Evolutionary conservation across 2,888 invertebrate genomes (phyloP).

Genomic region (Lasioglossum calceatum): DNA sequence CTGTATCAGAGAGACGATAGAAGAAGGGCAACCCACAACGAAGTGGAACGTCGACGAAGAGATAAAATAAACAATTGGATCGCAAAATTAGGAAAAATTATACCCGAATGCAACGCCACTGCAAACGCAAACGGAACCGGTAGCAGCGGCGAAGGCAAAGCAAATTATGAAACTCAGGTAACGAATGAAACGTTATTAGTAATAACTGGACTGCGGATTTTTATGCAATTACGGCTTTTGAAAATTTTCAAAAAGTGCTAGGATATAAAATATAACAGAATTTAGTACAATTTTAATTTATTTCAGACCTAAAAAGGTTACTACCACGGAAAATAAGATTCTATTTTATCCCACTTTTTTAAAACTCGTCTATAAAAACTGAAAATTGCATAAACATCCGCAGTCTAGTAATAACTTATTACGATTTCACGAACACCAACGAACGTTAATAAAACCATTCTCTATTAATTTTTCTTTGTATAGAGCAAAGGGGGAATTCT

Average conservation of each 20-base stretch:
- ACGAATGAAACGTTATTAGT: not conserved
- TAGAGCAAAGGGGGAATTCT: slow-evolving; percentile 98
- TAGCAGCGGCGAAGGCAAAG: slow-evolving; percentile 81
- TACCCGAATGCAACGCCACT: slow-evolving; percentile 89
- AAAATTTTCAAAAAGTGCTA: too few species aligned
- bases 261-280: too few species aligned
- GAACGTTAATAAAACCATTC: not conserved
- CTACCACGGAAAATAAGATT: too few species aligned
- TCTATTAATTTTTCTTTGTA: slow-evolving; percentile 47
- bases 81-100: slow-evolving; percentile 94
- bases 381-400: too few species aligned
- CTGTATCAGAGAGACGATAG: slow-evolving; percentile 91
- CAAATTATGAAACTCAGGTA: slow-evolving; percentile 83
- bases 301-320: too few species aligned
- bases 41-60: slow-evolving; percentile 96
- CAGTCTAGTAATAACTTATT: not conserved
- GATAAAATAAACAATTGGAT: slow-evolving; percentile 99
- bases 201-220: too few species aligned
- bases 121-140: slow-evolving; percentile 76
- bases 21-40: slow-evolving; percentile 96
- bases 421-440: not conserved
- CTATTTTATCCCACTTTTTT: too few species aligned
- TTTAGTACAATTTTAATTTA: too few species aligned
- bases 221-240: too few species aligned
- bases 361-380: too few species aligned